These are phyloP conservation scores for Scaeva pyrastri DNA, from an alignment of 2,888 invertebrate species.

Conservation along the genomic window DNA sequence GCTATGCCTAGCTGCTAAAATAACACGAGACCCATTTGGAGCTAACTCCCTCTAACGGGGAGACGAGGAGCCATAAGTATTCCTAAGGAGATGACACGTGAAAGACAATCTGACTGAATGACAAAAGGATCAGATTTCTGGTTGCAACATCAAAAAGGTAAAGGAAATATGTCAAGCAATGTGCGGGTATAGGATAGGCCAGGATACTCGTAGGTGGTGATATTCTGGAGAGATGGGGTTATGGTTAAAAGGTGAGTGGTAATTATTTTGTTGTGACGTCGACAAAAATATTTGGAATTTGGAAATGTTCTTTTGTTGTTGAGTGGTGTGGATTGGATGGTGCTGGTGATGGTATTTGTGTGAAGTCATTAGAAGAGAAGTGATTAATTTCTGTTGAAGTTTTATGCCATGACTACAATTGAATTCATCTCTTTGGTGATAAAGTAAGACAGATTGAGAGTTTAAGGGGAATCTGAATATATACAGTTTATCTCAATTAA, in stretches of 20 bases:
- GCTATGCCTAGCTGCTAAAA: neutral
- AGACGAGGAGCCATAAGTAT: conserved; percentile 14
- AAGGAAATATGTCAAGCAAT: neutral
- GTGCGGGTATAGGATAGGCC: neutral
- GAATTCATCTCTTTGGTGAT: neutral
- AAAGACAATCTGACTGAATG: conserved; percentile 39
- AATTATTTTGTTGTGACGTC: conserved; percentile 24
- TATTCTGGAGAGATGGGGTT: neutral
- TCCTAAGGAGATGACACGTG: conserved; percentile 38
- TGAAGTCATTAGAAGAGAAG: neutral
- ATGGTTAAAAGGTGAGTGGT: conserved; percentile 2
- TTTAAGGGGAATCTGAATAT: too few species aligned
- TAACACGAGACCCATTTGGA: neutral
- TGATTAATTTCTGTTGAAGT: conserved; percentile 21
- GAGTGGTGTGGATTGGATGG: too few species aligned
- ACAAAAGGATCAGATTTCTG: conserved; percentile 45
- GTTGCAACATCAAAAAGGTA: conserved; percentile 8
- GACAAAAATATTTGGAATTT: conserved; percentile 6
- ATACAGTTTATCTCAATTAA: too few species aligned
- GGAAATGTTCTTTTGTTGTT: neutral
- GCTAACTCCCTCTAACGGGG: neutral
- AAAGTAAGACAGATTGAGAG: too few species aligned
- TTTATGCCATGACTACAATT: neutral
- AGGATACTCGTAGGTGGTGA: neutral
- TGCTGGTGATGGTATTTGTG: neutral